These are phyloP conservation scores for Cryptotermes secundus DNA, from an alignment of 1,140 invertebrate species.

Conservation along the genomic window DNA sequence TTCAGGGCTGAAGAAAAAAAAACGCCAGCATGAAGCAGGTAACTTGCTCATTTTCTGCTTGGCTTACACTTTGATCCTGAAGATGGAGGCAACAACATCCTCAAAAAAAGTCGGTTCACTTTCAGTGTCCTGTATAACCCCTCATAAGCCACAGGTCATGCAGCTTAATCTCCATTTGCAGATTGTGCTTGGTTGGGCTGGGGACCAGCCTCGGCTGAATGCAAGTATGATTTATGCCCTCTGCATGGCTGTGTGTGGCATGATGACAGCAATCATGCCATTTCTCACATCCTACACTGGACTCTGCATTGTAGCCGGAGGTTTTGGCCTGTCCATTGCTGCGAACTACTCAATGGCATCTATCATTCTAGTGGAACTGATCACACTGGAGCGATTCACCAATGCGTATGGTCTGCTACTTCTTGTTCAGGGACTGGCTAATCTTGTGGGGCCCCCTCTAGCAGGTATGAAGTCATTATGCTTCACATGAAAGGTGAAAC, in stretches of 20 bases:
- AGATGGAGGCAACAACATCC: too few relatives aligned
- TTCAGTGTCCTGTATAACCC: too few relatives aligned
- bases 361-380: constrained; percentile 82
- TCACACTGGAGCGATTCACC: constrained; percentile 82
- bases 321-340: constrained; percentile 82
- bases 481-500: too few relatives aligned
- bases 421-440: constrained; percentile 84
- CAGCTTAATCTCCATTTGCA: constrained; percentile 49
- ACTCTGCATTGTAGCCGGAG: constrained; percentile 63
- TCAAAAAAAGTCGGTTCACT: too few relatives aligned
- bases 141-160: too few relatives aligned
- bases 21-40: too few relatives aligned
- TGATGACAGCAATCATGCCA: constrained; percentile 69
- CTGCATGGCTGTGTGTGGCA: constrained; percentile 76
- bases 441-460: constrained; percentile 82
- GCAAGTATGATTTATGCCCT: constrained; percentile 72
- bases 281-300: constrained; percentile 57
- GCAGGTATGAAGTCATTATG: constrained; percentile 59
- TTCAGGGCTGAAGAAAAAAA: too few relatives aligned
- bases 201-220: constrained; percentile 75
- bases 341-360: constrained; percentile 85
- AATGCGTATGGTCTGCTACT: constrained; percentile 86
- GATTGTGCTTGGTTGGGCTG: constrained; percentile 84
- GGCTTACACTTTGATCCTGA: too few relatives aligned
- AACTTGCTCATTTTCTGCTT: too few relatives aligned